These are phyloP conservation scores for Fopius arisanus DNA, from an alignment of 1,140 invertebrate species.

Conservation along the genomic window DNA sequence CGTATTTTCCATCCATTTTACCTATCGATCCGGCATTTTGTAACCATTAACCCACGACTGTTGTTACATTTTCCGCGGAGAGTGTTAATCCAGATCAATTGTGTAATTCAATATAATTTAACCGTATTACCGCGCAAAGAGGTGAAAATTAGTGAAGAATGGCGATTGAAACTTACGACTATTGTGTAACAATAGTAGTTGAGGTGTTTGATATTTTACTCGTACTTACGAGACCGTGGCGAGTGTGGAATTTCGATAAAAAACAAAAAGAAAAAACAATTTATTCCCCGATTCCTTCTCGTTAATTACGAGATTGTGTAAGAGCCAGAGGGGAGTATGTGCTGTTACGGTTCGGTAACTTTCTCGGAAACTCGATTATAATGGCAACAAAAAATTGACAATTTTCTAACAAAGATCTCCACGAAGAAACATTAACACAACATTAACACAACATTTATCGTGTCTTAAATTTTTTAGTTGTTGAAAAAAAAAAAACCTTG, in stretches of 20 bases:
- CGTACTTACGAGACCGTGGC: background rate
- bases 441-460: background rate
- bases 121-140: background rate
- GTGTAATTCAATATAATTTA: background rate
- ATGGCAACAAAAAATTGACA: background rate
- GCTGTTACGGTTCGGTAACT: conserved; percentile 27
- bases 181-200: background rate
- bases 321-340: background rate
- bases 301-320: background rate
- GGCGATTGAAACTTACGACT: background rate
- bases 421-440: background rate
- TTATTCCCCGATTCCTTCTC: background rate
- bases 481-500: background rate
- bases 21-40: background rate
- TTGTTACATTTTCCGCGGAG: background rate
- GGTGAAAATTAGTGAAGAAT: conserved; percentile 1
- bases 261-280: too few species aligned
- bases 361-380: conserved; percentile 29
- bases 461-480: background rate
- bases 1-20: background rate
- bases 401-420: background rate
- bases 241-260: background rate
- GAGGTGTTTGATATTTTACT: background rate
- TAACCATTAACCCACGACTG: background rate
- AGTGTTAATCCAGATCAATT: conserved; percentile 3